A percentile compares a stretch with the other conserved stretches of the same genome.
These are phyloP conservation scores for Oxygymnocypris stewartii DNA, from an alignment of 2,113 vertebrate genomes.

Conservation along the genomic window DNA sequence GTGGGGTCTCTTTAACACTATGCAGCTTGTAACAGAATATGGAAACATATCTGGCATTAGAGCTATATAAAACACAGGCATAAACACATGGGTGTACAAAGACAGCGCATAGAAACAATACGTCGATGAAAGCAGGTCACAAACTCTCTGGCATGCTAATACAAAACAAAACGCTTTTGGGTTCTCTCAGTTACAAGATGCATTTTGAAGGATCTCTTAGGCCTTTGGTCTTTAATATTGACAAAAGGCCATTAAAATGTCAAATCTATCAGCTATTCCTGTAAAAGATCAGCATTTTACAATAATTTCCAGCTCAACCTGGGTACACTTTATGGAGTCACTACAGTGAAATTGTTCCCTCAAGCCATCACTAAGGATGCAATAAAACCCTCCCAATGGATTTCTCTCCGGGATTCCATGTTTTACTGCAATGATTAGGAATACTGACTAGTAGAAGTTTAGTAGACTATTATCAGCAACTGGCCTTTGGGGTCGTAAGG, in stretches of 20 bases:
- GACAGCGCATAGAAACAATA: background rate
- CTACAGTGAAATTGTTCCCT: slow-evolving; percentile 4
- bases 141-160: background rate
- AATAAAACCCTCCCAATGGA: slow-evolving; percentile 7
- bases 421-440: slow-evolving; percentile 19
- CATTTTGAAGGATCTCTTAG: background rate
- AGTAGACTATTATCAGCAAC: background rate
- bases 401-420: background rate
- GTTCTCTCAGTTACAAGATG: background rate
- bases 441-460: slow-evolving; percentile 16
- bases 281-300: background rate
- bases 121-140: background rate
- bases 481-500: background rate
- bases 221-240: background rate
- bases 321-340: background rate
- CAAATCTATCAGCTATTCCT: background rate
- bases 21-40: slow-evolving; percentile 67
- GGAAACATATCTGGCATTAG: background rate
- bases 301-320: background rate
- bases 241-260: background rate
- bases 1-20: slow-evolving; percentile 79
- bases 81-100: background rate
- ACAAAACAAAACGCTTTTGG: background rate
- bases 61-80: background rate
- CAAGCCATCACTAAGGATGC: background rate